Conservation (phyloP, 2,797 vertebrate species). For the Erethizon dorsatum region DNA sequence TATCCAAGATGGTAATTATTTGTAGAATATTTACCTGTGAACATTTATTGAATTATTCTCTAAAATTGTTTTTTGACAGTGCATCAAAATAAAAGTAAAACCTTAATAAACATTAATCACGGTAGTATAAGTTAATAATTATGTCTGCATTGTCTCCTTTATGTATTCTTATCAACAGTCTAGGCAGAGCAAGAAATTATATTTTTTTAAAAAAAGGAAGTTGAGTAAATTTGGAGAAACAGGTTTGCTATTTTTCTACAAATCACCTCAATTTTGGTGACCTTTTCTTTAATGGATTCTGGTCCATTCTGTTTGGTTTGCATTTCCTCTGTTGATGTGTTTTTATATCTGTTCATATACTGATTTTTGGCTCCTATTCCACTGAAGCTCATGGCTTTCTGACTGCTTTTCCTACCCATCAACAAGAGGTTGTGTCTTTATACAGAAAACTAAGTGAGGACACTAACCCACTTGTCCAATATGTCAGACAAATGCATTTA, state of each 20-base stretch:
- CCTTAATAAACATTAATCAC: conserved; percentile 3
- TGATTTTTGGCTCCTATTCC: not conserved
- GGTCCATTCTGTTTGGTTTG: conserved; percentile 37
- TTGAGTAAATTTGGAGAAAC: conserved; percentile 4
- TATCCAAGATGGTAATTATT: conserved; percentile 67
- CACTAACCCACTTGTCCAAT: not conserved
- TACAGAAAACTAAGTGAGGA: not conserved
- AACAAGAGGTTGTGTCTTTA: not conserved
- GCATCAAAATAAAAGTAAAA: conserved; percentile 25
- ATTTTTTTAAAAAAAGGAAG: not conserved
- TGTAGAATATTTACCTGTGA: conserved; percentile 57
- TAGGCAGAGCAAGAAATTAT: not conserved
- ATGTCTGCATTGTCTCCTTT: not conserved
- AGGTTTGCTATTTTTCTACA: not conserved
- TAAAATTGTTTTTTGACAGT: conserved; percentile 70
- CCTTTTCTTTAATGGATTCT: conserved; percentile 42
- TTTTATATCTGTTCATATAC: conserved; percentile 69
- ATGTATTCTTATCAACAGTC: not conserved
- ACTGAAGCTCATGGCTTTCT: not conserved
- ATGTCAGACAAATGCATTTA: conserved; percentile 4
- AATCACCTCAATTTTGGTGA: accelerated
- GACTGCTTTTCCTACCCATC: not conserved
- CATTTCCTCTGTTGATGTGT: conserved; percentile 40
- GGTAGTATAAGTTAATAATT: not conserved
- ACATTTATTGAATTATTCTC: conserved; percentile 55